Base-by-base conservation (phyloP, 2,113 vertebrate species). In the Orthonyx spaldingii region DNA sequence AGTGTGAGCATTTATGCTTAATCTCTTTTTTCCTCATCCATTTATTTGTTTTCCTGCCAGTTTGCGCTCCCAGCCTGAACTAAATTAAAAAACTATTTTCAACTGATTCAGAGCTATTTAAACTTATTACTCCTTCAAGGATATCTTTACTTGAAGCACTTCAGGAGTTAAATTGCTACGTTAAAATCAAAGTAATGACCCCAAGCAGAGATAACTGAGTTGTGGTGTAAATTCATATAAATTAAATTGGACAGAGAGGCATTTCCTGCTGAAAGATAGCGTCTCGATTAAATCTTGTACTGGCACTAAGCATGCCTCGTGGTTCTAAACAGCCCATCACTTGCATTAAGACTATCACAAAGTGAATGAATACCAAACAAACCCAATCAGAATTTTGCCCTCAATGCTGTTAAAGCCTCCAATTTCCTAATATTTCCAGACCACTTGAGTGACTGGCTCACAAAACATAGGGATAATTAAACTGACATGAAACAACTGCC, bases 151-250 rank as follows among this genome's bases (percentile, higher is more conserved):
- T 97, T 96, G 90, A 97, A 97, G 93, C 86, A 97, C 96, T 97
- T 98, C 91, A 87, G 96, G 97, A 97, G 93, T 98, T 97, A 97
- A 97, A 97, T 55, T 95, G 95, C 96, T 95, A 96, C 94, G 88
- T 98, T 97, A 97, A 98, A 98, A 98, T 97, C 97, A 98, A 98
- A 98, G 96, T 98, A 98, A 98, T 97, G 96, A 97, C 97, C 96
- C 93, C 97, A 97, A 97, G 97, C 97, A 96, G 97, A 97, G 97
- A 98, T 97, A 98, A 96, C 94, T 71, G 88, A 96, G 91, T 97
- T 96, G 91, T 46, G 83, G 92, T 97, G 97, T 97, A 98, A 98
- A 98, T 97, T 97, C 88, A 97, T 97, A 98, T 93, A 97, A 97
- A 97, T 96, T 97, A 97, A 97, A 98, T 82, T 79, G 92, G 94